Evolutionary conservation across 2,797 vertebrate species (phyloP).

Genomic region (Buphagus erythrorhynchus): DNA sequence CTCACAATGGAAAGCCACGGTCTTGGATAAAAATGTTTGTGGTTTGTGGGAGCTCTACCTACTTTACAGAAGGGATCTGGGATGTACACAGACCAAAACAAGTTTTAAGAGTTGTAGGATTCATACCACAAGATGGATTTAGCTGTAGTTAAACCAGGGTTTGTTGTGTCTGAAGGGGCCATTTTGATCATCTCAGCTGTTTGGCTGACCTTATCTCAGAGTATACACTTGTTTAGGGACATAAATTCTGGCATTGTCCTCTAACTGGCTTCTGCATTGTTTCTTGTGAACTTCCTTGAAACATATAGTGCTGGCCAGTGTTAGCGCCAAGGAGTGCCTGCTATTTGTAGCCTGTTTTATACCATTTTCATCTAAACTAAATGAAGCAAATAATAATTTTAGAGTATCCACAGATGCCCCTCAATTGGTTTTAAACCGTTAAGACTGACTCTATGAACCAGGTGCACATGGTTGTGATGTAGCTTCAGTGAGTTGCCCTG

Average conservation of each 20-base stretch:
- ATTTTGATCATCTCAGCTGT: not conserved
- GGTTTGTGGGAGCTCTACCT: not conserved
- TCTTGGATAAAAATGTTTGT: not conserved
- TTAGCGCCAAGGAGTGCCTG: not conserved
- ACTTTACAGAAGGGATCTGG: not conserved
- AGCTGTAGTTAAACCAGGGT: not conserved
- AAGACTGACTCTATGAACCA: not conserved
- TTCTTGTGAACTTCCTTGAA: not conserved
- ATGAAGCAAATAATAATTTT: not conserved
- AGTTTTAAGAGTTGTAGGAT: not conserved
- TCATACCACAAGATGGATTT: not conserved
- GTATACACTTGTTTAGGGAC: not conserved
- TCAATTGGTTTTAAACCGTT: not conserved
- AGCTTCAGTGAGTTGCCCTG: not conserved
- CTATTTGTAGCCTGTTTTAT: not conserved
- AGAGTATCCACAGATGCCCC: not conserved
- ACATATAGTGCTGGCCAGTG: not conserved
- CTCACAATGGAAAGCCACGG: not conserved
- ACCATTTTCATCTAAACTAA: not conserved
- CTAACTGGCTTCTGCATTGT: not conserved
- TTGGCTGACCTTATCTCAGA: not conserved
- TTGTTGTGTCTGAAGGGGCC: not conserved
- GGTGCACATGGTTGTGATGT: not conserved
- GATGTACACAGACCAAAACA: not conserved
- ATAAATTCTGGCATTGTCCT: not conserved